These are phyloP conservation scores for Barbus barbus DNA, from an alignment of 2,113 vertebrate genomes.

Conservation along the genomic window DNA sequence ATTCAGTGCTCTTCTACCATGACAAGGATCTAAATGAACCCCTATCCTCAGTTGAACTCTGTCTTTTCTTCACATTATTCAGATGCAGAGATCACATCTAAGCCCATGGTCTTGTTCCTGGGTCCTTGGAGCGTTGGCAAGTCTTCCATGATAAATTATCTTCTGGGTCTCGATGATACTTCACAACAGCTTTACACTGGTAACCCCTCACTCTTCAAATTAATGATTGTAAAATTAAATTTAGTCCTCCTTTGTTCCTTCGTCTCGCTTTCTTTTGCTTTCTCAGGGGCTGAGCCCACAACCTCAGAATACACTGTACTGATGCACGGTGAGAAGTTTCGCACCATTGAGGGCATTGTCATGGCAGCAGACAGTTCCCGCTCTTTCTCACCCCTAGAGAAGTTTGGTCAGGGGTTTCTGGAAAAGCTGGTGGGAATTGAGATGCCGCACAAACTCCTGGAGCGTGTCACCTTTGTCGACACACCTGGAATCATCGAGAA, in stretches of 20 bases:
- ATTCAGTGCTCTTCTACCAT: neutral
- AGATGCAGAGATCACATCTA: conserved; percentile 98
- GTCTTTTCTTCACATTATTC: conserved; percentile 32
- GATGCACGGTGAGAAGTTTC: conserved; percentile 95
- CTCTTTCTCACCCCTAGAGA: conserved; percentile 94
- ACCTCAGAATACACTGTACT: conserved; percentile 98
- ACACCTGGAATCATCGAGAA: conserved; percentile 98
- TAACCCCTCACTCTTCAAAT: conserved; percentile 55
- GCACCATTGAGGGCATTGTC: conserved; percentile 95
- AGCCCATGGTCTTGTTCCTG: conserved; percentile 97
- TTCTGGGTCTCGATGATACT: conserved; percentile 87
- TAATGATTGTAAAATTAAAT: neutral
- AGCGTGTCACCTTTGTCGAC: conserved; percentile 96
- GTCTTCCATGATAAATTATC: conserved; percentile 99
- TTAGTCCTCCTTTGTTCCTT: neutral
- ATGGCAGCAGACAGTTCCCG: conserved; percentile 96
- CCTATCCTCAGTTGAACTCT: too few relatives aligned
- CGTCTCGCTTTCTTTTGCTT: neutral
- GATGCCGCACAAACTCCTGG: conserved; percentile 95
- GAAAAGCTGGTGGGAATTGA: conserved; percentile 97
- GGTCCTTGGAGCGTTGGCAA: conserved; percentile 99
- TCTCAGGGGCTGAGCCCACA: conserved; percentile 93
- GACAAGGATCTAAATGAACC: too few relatives aligned
- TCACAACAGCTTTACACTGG: conserved; percentile 97
- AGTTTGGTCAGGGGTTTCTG: conserved; percentile 97